Conservation (phyloP, 2,113 vertebrate species). For the Meles meles region DNA sequence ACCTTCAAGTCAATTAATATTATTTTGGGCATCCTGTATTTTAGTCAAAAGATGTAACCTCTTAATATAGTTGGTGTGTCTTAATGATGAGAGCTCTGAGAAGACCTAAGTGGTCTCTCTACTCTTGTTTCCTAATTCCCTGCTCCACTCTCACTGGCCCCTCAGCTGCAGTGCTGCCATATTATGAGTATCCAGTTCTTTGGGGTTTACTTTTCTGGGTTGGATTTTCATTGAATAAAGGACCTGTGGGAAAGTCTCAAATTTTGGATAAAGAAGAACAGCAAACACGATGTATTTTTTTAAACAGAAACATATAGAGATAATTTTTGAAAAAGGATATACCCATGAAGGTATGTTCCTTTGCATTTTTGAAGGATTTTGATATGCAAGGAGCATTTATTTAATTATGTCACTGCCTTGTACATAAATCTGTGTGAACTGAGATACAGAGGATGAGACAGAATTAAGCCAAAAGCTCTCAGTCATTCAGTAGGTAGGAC, state of each 20-base stretch:
- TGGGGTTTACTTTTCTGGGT: neutral
- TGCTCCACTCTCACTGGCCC: neutral
- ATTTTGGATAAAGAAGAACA: neutral
- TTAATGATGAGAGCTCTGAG: neutral
- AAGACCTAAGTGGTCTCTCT: neutral
- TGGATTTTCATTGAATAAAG: conserved; percentile 3
- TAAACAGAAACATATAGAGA: neutral
- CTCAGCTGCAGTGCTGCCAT: neutral
- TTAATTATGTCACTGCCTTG: neutral
- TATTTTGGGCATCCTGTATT: neutral
- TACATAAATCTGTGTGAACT: neutral
- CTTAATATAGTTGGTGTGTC: neutral
- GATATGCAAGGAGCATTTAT: neutral
- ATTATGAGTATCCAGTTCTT: neutral
- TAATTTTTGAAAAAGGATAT: neutral
- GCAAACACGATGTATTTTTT: neutral
- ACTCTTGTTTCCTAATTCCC: neutral
- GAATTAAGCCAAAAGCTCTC: neutral
- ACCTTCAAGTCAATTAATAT: neutral
- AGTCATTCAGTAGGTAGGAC: neutral
- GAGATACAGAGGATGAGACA: neutral
- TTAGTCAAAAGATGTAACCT: neutral
- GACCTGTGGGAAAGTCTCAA: neutral
- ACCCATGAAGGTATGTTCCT: neutral
- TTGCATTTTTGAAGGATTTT: neutral